Percentiles rank a stretch among this genome's conserved stretches.
Evolutionary conservation across 2,113 vertebrate species (phyloP).

Genomic region (Centropus bengalensis): DNA sequence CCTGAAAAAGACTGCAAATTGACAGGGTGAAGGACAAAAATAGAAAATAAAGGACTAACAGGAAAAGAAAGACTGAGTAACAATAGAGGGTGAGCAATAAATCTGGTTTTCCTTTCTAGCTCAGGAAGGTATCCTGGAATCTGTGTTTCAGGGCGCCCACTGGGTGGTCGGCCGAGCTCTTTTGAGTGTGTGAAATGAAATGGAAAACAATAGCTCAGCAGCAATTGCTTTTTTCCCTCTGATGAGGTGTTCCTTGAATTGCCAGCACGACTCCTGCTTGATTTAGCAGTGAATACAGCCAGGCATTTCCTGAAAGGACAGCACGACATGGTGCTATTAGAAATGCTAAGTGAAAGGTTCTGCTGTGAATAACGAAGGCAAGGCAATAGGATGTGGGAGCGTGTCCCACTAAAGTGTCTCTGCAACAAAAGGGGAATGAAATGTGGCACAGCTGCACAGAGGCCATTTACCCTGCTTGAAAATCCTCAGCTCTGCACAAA

Average conservation of each 20-base stretch:
- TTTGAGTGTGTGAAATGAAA: slow-evolving; percentile 71
- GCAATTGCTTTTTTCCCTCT: slow-evolving; percentile 46
- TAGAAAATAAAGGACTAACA: slow-evolving; percentile 38
- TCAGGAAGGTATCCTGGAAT: slow-evolving; percentile 53
- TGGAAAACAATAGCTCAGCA: slow-evolving; percentile 67
- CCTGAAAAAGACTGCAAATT: slow-evolving; percentile 63
- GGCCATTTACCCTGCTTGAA: background rate
- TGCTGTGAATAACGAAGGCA: background rate
- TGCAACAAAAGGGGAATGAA: slow-evolving; percentile 26
- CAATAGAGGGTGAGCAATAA: slow-evolving; percentile 52
- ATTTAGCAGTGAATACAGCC: slow-evolving; percentile 57
- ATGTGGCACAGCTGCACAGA: slow-evolving; percentile 7
- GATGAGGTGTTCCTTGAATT: slow-evolving; percentile 67
- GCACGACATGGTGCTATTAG: slow-evolving; percentile 22
- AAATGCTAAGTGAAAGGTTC: slow-evolving; percentile 46
- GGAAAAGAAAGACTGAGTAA: slow-evolving; percentile 36
- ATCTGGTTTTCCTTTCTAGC: slow-evolving; percentile 48
- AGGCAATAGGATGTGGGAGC: background rate
- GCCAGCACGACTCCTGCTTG: slow-evolving; percentile 57
- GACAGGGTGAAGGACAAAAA: slow-evolving; percentile 45
- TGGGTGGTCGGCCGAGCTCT: slow-evolving; percentile 62
- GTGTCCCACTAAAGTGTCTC: slow-evolving; percentile 26
- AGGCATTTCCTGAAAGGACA: slow-evolving; percentile 65
- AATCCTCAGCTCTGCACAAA: background rate
- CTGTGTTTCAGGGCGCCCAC: slow-evolving; percentile 58